Conservation (phyloP, 2,888 invertebrate genomes). For the Uloborus plumipes region DNA sequence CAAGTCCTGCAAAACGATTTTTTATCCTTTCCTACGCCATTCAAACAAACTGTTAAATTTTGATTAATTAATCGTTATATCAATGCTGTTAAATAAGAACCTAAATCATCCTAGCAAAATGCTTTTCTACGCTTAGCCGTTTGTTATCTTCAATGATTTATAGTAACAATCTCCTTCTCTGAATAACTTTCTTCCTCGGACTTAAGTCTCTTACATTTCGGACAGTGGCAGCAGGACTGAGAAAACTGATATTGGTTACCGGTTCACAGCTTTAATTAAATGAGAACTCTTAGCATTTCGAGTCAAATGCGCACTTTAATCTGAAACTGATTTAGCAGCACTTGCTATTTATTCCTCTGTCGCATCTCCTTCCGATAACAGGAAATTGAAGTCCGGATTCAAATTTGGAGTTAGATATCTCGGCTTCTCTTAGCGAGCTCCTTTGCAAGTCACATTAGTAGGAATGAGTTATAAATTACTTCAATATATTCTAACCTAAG, state of each 20-base stretch:
- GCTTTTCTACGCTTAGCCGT: too few relatives aligned
- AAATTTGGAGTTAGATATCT: conserved; percentile 1
- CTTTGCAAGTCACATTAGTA: background rate
- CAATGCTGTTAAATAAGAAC: too few relatives aligned
- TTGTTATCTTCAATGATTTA: too few relatives aligned
- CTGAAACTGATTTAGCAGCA: conserved; percentile 4
- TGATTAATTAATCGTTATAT: too few relatives aligned
- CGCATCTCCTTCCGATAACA: conserved; percentile 11
- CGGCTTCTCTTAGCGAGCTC: background rate
- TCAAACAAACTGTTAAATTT: too few relatives aligned
- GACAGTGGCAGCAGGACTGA: too few relatives aligned
- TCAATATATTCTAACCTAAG: background rate
- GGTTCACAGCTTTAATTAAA: conserved; percentile 3
- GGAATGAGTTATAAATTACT: background rate
- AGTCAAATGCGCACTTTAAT: conserved; percentile 5
- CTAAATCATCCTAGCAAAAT: too few relatives aligned
- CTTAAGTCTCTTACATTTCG: too few relatives aligned
- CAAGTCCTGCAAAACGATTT: too few relatives aligned
- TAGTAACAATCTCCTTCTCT: too few relatives aligned
- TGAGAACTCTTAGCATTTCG: background rate
- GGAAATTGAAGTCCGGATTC: conserved; percentile 6
- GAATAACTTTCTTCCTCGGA: too few relatives aligned
- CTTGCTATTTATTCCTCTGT: conserved; percentile 2
- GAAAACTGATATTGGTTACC: conserved; percentile 12
- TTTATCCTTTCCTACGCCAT: too few relatives aligned